phyloP scores from a whole-genome alignment of 2,113 vertebrate species.

The Ictalurus furcatus region DNA sequence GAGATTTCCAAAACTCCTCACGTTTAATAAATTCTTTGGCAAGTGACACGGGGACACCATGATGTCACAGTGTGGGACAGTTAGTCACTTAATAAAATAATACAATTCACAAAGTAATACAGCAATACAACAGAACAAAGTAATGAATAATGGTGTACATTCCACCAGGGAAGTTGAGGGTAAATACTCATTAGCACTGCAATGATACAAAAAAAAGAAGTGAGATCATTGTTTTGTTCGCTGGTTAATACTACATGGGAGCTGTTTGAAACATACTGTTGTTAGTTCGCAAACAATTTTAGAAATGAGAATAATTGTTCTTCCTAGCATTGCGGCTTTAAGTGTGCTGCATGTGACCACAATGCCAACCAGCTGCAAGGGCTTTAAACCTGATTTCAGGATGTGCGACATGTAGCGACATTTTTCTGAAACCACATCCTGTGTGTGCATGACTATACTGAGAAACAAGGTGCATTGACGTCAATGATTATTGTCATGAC shows the following conservation, averaged over 20 bases:
- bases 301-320: not conserved
- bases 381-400: constrained; percentile 17
- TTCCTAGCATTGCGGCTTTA: not conserved
- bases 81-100: constrained; percentile 28
- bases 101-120: constrained; percentile 16
- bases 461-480: constrained; percentile 43
- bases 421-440: constrained; percentile 39
- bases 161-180: constrained; percentile 51
- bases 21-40: constrained; percentile 36
- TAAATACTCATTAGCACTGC: constrained; percentile 7
- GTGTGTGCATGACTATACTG: constrained; percentile 21
- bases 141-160: constrained; percentile 14
- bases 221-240: constrained; percentile 5
- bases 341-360: not conserved
- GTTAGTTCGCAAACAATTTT: not conserved
- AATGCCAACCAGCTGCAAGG: not conserved
- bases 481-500: constrained; percentile 28
- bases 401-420: not conserved
- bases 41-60: constrained; percentile 20
- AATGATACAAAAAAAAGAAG: constrained; percentile 42
- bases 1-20: not conserved
- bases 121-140: constrained; percentile 28
- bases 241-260: not conserved
- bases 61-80: constrained; percentile 5
- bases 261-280: not conserved